Base-by-base conservation (phyloP, 2,797 vertebrate genomes). In the Chaunax sp. region DNA sequence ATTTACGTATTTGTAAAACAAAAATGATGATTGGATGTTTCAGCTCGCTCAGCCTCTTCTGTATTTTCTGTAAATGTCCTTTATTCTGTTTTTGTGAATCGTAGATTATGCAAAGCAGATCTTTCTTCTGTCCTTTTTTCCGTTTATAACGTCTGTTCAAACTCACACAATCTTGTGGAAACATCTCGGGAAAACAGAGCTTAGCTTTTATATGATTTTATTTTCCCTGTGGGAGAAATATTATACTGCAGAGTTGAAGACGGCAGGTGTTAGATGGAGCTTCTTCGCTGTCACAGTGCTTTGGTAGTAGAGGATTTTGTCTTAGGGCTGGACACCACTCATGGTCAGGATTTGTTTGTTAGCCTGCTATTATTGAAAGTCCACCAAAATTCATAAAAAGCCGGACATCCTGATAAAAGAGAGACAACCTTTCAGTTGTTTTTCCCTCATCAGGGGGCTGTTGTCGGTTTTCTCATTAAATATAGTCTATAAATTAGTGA, bases 1-100 rank as follows among this genome's bases (percentile, higher is more conserved):
- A 80, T 88, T 81, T 64, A 64, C 76, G 79, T 81, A 71, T 81
- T 77, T 72, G 82, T 74, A 60, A 75, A 80, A 25, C 38, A 45
- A 45, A 72, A 62, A 61, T 59, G 15, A 45, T 49, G 41, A 63
- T 47, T 73, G 55, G 10, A 68, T 67, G 25, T 73, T 46, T 41
- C 22, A 35, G 33, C 58, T 25, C 14, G 30, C 47, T 46, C 25
- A 28, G 22, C n/a, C 41, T 53, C 8, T 3, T 57, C 16, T 62
- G 6, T 65, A 41, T 69, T 46, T 73, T 61, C 41, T 78, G 15
- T 58, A 55, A 61, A 66, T 80, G 52, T 52, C 16, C 25, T 72
- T 52, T 44, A 23, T 43, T 69, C 55, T 65, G 54, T 62, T 63
- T 16, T 22, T 35, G 23, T 30, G 35, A 64, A 43, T 55, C 33